phyloP scores from a whole-genome alignment of 2,888 invertebrate genomes.

The Drosophila pseudotakahashii region DNA sequence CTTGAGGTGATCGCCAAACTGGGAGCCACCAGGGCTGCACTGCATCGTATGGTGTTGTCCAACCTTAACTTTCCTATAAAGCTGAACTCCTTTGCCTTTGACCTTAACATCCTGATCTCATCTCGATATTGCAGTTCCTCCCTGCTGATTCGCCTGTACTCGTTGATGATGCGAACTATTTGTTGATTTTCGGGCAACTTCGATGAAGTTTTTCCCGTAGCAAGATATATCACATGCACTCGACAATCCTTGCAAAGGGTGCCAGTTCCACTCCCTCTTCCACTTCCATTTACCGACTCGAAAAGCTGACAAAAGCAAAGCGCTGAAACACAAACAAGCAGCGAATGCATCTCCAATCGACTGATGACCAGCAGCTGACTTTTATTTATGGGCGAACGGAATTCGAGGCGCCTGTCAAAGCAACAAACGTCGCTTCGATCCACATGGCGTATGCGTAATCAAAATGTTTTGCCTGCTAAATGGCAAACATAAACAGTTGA shows the following conservation, averaged over 20 bases:
- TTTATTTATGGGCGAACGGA: slow-evolving; percentile 52
- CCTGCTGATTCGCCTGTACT: slow-evolving; percentile 13
- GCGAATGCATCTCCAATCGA: slow-evolving; percentile 48
- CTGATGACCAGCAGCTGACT: slow-evolving; percentile 39
- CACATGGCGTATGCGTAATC: slow-evolving; percentile 69
- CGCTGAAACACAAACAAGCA: slow-evolving; percentile 41
- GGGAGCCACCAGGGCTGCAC: slow-evolving; percentile 22
- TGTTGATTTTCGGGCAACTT: slow-evolving; percentile 2
- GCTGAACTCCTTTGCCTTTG: slow-evolving; percentile 1
- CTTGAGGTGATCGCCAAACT: slow-evolving; percentile 15
- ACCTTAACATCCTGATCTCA: background rate
- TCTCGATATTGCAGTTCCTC: background rate
- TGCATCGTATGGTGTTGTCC: slow-evolving; percentile 3
- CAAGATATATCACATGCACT: slow-evolving; percentile 27
- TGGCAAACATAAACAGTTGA: slow-evolving; percentile 65
- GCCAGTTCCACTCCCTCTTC: too few species aligned
- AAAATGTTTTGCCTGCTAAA: slow-evolving; percentile 67
- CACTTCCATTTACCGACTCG: background rate
- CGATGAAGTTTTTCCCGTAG: background rate
- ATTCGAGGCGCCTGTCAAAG: slow-evolving; percentile 66
- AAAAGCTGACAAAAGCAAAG: slow-evolving; percentile 17
- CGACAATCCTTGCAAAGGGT: slow-evolving; percentile 25
- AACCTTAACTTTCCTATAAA: slow-evolving; percentile 33
- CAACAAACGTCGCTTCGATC: slow-evolving; percentile 40
- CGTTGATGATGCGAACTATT: slow-evolving; percentile 34